Evolutionary conservation across 2,888 invertebrate genomes (phyloP).

Genomic region (Microplitis deprimator): DNA sequence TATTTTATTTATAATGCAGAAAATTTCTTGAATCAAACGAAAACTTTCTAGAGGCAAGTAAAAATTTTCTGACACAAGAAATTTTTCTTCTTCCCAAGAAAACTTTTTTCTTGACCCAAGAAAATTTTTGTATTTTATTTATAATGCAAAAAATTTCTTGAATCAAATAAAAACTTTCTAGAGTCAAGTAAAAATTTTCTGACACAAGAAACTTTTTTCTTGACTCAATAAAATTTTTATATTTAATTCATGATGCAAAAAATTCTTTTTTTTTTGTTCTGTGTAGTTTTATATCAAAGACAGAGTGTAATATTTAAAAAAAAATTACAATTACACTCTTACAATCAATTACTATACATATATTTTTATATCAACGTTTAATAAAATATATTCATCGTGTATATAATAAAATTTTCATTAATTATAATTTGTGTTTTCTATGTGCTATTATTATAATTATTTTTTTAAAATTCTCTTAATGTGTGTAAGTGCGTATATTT

Average conservation of each 20-base stretch:
- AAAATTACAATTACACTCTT: slow-evolving; percentile 22
- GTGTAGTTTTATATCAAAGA: not conserved
- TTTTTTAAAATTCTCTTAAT: slow-evolving; percentile 32
- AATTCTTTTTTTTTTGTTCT: not conserved
- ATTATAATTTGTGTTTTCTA: slow-evolving; percentile 40
- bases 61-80: too few relatives aligned
- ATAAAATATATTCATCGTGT: slow-evolving; percentile 63
- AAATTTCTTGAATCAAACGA: too few relatives aligned
- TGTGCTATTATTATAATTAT: slow-evolving; percentile 35
- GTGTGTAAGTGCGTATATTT: slow-evolving; percentile 37
- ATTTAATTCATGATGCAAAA: not conserved
- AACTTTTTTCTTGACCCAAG: too few relatives aligned
- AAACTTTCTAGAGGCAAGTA: too few relatives aligned
- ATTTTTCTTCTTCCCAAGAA: too few relatives aligned
- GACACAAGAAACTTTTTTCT: too few relatives aligned
- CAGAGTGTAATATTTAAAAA: slow-evolving; percentile 18
- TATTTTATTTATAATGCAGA: too few relatives aligned
- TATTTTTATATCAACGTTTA: slow-evolving; percentile 51
- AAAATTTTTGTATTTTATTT: too few relatives aligned
- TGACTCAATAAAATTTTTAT: too few relatives aligned
- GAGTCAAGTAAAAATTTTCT: too few relatives aligned
- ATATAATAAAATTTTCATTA: slow-evolving; percentile 53
- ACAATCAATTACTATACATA: slow-evolving; percentile 26
- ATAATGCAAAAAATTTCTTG: too few relatives aligned
- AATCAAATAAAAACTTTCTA: too few relatives aligned